Evolutionary conservation across 2,888 invertebrate genomes (phyloP), one percentile per base, ranked within the genome.

Genomic region (Clusia tigrina): DNA sequence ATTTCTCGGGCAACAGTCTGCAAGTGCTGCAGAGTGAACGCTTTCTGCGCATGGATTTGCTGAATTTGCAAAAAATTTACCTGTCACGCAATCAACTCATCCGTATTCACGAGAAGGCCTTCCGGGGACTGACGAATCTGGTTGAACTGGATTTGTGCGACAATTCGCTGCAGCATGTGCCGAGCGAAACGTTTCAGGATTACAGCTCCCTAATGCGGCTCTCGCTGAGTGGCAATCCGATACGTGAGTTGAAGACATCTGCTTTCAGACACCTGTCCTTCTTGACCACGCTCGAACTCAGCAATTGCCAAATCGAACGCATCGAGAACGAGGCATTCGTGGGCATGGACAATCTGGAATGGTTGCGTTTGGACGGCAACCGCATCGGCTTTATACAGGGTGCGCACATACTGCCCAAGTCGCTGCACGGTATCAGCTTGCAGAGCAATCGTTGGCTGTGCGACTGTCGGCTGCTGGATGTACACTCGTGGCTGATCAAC

Each of bases 401-500:
- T 54, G 86, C 86, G 63, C 88, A 88, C 77, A 88, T 91, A 73
- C 86, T 93, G 58, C 92, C 93, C n/a, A 89, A 89, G 66, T 89
- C 89, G 55, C 85, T 95, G 71, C 90, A 92, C 73, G 93, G 92
- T 63, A 88, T 95, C 63, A 90, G 92, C 75, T 85, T 95, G 71
- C 91, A 94, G 81, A 91, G 90, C 80, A 95, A 95, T 86, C 91
- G 91, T 69, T 95, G 95, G 95, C 88, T 89, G 71, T 95, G 95
- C 83, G 93, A 95, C 83, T 95, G 95, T 82, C 88, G 90, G 72
- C 86, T 95, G 76, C 85, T 90, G 71, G 90, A 92, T 74, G 85
- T 95, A 76, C 89, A 92, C 78, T 84, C 87, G 68, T 95, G 94
- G 94, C 86, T 95, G 74, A 86, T 87, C 70, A 89, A 88, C 78